A percentile compares a stretch with the other conserved stretches of the same genome.
phyloP scores from a whole-genome alignment of 1,140 invertebrate genomes.

The Drosophila sproati region DNA sequence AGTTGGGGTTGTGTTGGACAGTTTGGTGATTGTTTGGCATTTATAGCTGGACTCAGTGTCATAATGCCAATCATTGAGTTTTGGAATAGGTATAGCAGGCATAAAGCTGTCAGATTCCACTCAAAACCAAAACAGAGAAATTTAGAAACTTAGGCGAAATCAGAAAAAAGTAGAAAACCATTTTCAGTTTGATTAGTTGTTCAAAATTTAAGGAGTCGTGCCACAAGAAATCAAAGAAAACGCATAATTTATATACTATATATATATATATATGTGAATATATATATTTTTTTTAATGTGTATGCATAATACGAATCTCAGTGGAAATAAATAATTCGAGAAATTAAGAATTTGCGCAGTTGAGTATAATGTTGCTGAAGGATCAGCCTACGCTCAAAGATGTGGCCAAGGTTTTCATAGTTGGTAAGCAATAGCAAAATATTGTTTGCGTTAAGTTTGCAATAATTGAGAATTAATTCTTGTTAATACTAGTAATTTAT shows the following conservation, averaged over 20 bases:
- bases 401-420: conserved; percentile 47
- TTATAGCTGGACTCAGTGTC: conserved; percentile 13
- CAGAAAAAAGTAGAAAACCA: conserved; percentile 3
- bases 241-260: background rate
- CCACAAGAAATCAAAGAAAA: background rate
- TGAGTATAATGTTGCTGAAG: conserved; percentile 40
- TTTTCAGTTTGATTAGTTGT: conserved; percentile 17
- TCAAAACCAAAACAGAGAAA: background rate
- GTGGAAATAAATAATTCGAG: background rate
- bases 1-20: background rate
- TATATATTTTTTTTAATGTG: background rate
- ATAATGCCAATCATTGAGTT: conserved; percentile 36
- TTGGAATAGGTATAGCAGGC: background rate
- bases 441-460: no score
- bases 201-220: conserved; percentile 38
- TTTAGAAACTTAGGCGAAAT: background rate
- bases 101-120: background rate
- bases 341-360: background rate
- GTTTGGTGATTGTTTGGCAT: conserved; percentile 50
- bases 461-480: no score
- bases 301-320: conserved; percentile 5
- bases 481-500: no score
- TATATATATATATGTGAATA: background rate
- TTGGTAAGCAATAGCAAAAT: conserved; percentile 27
- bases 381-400: conserved; percentile 46